Base-by-base conservation (phyloP, 2,113 vertebrate species). In the Murina feae region DNA sequence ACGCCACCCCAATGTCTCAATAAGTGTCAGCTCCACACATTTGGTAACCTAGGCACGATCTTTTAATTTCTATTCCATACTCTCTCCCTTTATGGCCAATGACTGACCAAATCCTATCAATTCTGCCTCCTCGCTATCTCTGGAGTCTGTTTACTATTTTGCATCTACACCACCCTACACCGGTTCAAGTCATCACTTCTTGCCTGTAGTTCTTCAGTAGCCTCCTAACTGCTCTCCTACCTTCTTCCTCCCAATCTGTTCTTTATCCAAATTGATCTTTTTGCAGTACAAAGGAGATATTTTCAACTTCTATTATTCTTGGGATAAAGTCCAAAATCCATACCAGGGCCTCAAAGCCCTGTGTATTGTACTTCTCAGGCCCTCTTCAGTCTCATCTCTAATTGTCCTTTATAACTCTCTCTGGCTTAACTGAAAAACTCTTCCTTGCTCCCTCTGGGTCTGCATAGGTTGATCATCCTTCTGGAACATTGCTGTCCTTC, bases 261-360 rank as follows among this genome's bases (percentile, higher is more conserved):
- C 63, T 84, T 72, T 13, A 78, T 92, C 51, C 49, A 74, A 23
- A 76, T 5, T 80, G 25, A 58, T 86, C 37, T 94, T 60, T 58
- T 53, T 86, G 32, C 0, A 78, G 4, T 71, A 69, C 42, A 85
- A 28, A 66, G 68, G 42, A 91, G 25, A 28, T 49, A 7, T 80
- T 87, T 93, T 92, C 65, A 90, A n/a, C n/a, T 23, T 76, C 68
- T 78, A 11, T 55, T 91, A 44, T 32, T 86, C 51, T 82, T 84
- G 39, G 69, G 39, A 42, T 65, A 37, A 88, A 87, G 35, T 80
- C 47, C 66, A 89, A 53, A 92, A 47, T 78, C n/a, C 35, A 30
- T 71, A 76, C 28, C 20, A 49, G 66, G 32, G 60, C 47, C 78
- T 86, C 68, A 71, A 47, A 76, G 14, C 68, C 49, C 60, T 92